phyloP scores from a whole-genome alignment of 2,888 invertebrate genomes.

The Leptarthrus brevirostris region DNA sequence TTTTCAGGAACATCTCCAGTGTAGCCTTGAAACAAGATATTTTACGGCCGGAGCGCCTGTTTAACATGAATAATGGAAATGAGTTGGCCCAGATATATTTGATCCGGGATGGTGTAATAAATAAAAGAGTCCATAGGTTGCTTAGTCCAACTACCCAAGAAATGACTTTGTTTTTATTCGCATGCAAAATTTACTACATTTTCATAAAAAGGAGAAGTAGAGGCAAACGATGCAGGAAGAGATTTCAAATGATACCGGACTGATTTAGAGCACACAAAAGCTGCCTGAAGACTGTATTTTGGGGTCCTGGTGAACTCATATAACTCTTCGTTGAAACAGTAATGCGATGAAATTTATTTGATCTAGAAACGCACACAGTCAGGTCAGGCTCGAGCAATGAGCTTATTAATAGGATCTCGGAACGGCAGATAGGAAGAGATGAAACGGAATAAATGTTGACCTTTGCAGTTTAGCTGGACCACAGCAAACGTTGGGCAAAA shows the following conservation, averaged over 20 bases:
- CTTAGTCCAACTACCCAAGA: slow-evolving; percentile 4
- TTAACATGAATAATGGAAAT: slow-evolving; percentile 39
- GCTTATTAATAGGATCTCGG: background rate
- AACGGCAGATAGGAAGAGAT: background rate
- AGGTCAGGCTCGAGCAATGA: background rate
- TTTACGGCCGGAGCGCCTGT: background rate
- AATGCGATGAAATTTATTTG: background rate
- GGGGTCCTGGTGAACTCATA: background rate
- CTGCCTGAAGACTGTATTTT: background rate
- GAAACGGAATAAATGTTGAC: background rate
- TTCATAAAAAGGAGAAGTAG: background rate
- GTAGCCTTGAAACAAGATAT: slow-evolving; percentile 17
- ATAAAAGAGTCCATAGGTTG: background rate
- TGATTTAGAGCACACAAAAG: background rate
- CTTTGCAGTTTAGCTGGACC: background rate
- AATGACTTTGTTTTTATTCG: slow-evolving; percentile 12
- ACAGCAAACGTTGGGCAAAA: background rate
- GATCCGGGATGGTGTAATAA: background rate
- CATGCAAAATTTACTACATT: slow-evolving; percentile 14
- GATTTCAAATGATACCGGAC: background rate
- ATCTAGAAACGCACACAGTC: background rate
- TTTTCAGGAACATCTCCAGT: slow-evolving; percentile 1
- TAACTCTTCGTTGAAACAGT: background rate
- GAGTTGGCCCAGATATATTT: background rate
- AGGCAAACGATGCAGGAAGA: background rate